These are phyloP conservation scores for Onychorhynchus coronatus DNA, from an alignment of 2,113 vertebrate species.

Conservation along the genomic window DNA sequence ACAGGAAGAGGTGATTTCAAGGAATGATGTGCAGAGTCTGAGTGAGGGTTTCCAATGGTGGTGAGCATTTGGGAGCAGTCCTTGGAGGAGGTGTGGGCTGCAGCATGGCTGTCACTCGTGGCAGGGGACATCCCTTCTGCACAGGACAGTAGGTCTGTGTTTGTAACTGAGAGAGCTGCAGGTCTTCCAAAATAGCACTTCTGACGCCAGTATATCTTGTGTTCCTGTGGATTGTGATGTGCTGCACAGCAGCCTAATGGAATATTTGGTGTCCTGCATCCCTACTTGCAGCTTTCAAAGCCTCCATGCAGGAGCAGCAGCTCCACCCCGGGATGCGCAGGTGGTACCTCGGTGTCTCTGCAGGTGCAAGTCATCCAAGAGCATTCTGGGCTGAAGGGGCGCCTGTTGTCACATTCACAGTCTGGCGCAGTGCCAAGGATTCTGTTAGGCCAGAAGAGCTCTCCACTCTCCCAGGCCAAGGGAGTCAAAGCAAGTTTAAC, in stretches of 20 bases:
- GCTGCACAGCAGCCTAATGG: neutral
- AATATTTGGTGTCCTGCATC: rapidly evolving
- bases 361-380: rapidly evolving
- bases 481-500: neutral
- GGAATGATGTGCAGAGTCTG: rapidly evolving
- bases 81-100: neutral
- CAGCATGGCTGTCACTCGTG: neutral
- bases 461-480: rapidly evolving
- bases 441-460: neutral
- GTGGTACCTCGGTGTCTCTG: neutral
- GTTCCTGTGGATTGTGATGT: rapidly evolving
- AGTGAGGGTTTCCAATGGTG: rapidly evolving
- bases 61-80: neutral
- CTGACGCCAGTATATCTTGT: rapidly evolving
- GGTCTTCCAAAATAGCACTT: neutral
- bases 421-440: rapidly evolving
- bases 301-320: neutral
- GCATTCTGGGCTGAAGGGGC: neutral
- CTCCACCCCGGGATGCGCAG: rapidly evolving
- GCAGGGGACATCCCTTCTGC: neutral
- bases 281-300: neutral
- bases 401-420: rapidly evolving
- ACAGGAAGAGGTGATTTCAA: rapidly evolving
- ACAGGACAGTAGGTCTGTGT: rapidly evolving
- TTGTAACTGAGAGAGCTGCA: neutral